Conservation (phyloP, 2,113 vertebrate genomes). For the Brachyhypopomus gauderio region DNA sequence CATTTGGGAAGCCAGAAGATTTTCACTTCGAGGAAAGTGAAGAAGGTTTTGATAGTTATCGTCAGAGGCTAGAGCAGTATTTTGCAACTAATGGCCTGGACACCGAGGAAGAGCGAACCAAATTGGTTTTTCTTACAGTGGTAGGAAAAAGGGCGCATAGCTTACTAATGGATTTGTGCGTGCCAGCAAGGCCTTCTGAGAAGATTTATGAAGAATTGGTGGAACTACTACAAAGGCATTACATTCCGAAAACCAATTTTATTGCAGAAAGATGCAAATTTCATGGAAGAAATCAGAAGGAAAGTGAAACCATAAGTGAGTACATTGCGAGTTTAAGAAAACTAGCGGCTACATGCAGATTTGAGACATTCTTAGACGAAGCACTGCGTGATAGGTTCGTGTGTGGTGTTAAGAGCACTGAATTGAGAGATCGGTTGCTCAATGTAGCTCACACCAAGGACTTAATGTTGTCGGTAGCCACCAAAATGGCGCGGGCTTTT, state of each 20-base stretch:
- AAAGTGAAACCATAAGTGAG: slow-evolving; percentile 8
- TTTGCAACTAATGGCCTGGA: slow-evolving; percentile 31
- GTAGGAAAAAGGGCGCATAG: slow-evolving; percentile 31
- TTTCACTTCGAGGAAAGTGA: slow-evolving; percentile 27
- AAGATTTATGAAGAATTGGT: slow-evolving; percentile 6
- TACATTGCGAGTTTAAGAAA: slow-evolving; percentile 35
- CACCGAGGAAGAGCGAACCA: background rate
- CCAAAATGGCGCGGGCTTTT: slow-evolving; percentile 9
- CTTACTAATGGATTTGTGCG: slow-evolving; percentile 34
- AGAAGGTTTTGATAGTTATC: slow-evolving; percentile 29
- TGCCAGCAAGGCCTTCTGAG: slow-evolving; percentile 10
- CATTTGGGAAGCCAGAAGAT: slow-evolving; percentile 24
- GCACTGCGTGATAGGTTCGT: slow-evolving; percentile 24
- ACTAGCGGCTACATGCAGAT: slow-evolving; percentile 33
- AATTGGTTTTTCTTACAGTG: slow-evolving; percentile 13
- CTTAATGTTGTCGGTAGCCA: slow-evolving; percentile 4
- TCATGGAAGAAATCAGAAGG: slow-evolving; percentile 28
- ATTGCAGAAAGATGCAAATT: slow-evolving; percentile 39
- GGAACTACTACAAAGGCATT: slow-evolving; percentile 6
- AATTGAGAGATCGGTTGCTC: slow-evolving; percentile 19
- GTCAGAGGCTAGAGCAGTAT: slow-evolving; percentile 26
- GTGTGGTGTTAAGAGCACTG: slow-evolving; percentile 26
- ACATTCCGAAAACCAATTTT: slow-evolving; percentile 21
- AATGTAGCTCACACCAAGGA: slow-evolving; percentile 25
- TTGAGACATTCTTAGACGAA: slow-evolving; percentile 14